Evolutionary conservation across 2,797 vertebrate genomes (phyloP).

Genomic region (Chelmon rostratus): DNA sequence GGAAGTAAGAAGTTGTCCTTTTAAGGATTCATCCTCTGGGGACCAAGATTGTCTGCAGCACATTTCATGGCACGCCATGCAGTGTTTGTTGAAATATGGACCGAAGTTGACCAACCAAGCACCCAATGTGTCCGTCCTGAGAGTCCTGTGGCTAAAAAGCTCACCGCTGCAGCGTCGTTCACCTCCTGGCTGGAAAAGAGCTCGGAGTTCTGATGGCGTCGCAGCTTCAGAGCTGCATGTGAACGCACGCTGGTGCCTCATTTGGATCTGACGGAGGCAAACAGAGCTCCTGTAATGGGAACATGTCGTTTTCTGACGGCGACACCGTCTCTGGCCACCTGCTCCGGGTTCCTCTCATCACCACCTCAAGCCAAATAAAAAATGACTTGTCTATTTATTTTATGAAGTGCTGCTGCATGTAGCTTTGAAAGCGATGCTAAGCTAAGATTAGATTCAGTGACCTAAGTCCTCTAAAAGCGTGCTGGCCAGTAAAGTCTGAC

Average conservation of each 20-base stretch:
- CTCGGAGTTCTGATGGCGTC: neutral
- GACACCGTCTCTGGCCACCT: neutral
- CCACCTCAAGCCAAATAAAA: conserved; percentile 13
- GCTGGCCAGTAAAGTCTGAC: conserved; percentile 3
- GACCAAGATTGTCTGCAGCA: neutral
- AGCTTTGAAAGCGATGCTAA: conserved; percentile 30
- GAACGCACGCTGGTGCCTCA: fast-evolving
- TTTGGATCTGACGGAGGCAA: conserved; percentile 31
- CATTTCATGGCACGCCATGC: neutral
- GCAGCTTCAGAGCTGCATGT: neutral
- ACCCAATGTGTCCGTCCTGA: no score
- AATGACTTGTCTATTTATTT: conserved; percentile 44
- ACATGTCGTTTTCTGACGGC: conserved; percentile 12
- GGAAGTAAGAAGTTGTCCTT: no score
- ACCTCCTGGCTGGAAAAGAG: neutral
- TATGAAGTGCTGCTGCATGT: conserved; percentile 47
- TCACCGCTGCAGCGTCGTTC: neutral
- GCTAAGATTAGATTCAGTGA: conserved; percentile 51
- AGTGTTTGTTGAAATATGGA: no score
- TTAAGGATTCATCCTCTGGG: no score
- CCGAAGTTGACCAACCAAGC: no score
- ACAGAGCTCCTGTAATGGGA: neutral
- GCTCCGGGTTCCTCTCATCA: conserved; percentile 11
- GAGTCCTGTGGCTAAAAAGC: neutral
- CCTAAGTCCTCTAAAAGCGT: neutral